These are phyloP conservation scores for Drosophila quadrilineata DNA, from an alignment of 1,140 invertebrate genomes.

Conservation along the genomic window DNA sequence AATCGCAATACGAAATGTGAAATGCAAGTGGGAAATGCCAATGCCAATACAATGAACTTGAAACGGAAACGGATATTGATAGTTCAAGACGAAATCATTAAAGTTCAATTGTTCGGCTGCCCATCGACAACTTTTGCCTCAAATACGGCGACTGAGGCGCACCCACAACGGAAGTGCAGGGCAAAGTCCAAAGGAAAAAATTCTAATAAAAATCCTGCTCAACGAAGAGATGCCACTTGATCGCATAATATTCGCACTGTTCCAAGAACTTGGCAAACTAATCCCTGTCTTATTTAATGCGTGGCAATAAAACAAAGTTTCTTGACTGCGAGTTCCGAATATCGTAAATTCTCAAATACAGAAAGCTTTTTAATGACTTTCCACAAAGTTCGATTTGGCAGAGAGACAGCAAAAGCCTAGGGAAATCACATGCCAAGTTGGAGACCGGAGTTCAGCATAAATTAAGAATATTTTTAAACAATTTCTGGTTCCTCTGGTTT, in stretches of 20 bases:
- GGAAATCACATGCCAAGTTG: too few relatives aligned
- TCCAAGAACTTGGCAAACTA: too few relatives aligned
- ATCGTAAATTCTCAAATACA: conserved; percentile 23
- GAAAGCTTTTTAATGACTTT: conserved; percentile 19
- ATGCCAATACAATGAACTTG: conserved; percentile 56
- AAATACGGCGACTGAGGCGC: too few relatives aligned
- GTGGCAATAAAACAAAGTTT: conserved; percentile 5
- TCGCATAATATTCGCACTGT: too few relatives aligned
- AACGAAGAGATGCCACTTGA: too few relatives aligned
- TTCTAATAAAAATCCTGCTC: too few relatives aligned
- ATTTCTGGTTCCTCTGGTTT: too few relatives aligned
- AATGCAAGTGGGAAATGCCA: conserved; percentile 30
- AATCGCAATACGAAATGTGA: conserved; percentile 21
- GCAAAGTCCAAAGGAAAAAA: neutral
- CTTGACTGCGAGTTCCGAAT: conserved; percentile 29
- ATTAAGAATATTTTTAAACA: too few relatives aligned
- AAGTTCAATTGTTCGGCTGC: conserved; percentile 63
- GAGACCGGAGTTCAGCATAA: too few relatives aligned
- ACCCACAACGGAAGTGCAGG: conserved; percentile 4
- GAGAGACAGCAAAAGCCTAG: too few relatives aligned
- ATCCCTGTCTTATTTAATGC: too few relatives aligned
- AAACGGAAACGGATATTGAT: conserved; percentile 79
- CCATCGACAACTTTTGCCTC: neutral
- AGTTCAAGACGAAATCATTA: conserved; percentile 80
- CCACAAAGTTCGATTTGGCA: neutral